Evolutionary conservation across 2,888 invertebrate genomes (phyloP), one percentile per base, ranked within the genome.

Genomic region (Tetheella fluctuosa): DNA sequence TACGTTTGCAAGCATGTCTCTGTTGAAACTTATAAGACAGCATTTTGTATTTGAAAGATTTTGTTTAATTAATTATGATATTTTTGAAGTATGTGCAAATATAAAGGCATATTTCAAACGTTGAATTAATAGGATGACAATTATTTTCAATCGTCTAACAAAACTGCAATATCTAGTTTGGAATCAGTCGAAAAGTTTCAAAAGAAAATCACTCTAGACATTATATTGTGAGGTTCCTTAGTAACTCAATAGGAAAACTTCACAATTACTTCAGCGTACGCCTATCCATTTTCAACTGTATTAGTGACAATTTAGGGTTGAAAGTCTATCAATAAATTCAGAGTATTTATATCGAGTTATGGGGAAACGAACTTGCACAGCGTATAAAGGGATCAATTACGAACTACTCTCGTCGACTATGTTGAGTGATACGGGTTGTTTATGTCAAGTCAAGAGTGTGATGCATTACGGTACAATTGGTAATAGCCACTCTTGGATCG

Each of bases 351-450:
- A 63, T 61, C 39, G 59, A 13, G 54, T 34, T 13, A 39, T 37
- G 28, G 34, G 48, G 37, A 52, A 59, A 55, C 58, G 63, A 69
- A 69, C 67, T 69, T 61, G 73, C 71, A 71, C 70, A 60, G 68
- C 69, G 67, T 76, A 72, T 82, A 79, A 75, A 82, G 69, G 75
- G 73, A 83, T 81, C 83, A 83, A 83, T 82, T 84, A 80, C 79
- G 71, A 67, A 69, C 68, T 48, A 20, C 48, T 20, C 48, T 48
- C 17, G 48, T 48, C 75, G 68, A 69, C 66, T 67, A 67, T 73
- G 48, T 73, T 74, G 79, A 80, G 76, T 79, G 79, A 81, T 81
- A 79, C 73, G 77, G 76, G 79, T 72, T 79, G 77, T 83, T 82
- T 77, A 69, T 73, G 75, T 75, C 73, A 74, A 71, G 71, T 71